A percentile compares a stretch with the other conserved stretches of the same genome.
Conservation (phyloP, 2,888 invertebrate genomes). For the Galeruca laticollis region DNA sequence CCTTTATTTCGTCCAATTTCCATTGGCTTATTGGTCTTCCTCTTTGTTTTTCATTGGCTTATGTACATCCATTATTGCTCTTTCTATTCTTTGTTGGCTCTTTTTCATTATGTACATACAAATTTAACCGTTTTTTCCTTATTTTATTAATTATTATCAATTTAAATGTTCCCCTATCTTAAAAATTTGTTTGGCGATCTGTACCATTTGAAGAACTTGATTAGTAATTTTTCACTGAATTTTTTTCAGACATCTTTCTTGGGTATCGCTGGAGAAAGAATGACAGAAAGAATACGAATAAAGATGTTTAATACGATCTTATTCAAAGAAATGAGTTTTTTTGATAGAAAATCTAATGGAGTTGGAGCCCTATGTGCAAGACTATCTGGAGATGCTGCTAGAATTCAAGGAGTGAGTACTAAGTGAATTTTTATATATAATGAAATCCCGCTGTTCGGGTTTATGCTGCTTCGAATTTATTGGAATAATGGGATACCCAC, state of each 20-base stretch:
- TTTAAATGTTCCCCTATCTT: not conserved
- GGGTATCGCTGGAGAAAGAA: conserved; percentile 81
- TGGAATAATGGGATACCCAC: too few relatives aligned
- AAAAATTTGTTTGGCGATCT: too few relatives aligned
- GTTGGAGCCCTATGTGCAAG: conserved; percentile 82
- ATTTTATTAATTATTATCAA: too few relatives aligned
- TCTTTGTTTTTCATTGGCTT: too few relatives aligned
- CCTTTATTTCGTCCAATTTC: too few relatives aligned
- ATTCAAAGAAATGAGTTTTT: conserved; percentile 81
- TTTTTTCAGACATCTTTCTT: conserved; percentile 69
- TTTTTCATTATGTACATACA: too few relatives aligned
- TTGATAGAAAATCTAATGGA: conserved; percentile 78
- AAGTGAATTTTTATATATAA: not conserved
- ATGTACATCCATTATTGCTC: too few relatives aligned
- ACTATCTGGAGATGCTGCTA: conserved; percentile 81
- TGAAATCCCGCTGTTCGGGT: too few relatives aligned
- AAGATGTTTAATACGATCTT: conserved; percentile 76
- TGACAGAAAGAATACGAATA: conserved; percentile 80
- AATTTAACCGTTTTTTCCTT: too few relatives aligned
- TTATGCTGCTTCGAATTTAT: too few relatives aligned
- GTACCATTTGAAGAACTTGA: not conserved
- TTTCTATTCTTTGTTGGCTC: too few relatives aligned
- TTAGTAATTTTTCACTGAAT: not conserved
- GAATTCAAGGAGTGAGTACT: conserved; percentile 79
- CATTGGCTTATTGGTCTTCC: too few relatives aligned